Evolutionary conservation across 2,888 invertebrate species (phyloP).

Genomic region (Latheticus oryzae): DNA sequence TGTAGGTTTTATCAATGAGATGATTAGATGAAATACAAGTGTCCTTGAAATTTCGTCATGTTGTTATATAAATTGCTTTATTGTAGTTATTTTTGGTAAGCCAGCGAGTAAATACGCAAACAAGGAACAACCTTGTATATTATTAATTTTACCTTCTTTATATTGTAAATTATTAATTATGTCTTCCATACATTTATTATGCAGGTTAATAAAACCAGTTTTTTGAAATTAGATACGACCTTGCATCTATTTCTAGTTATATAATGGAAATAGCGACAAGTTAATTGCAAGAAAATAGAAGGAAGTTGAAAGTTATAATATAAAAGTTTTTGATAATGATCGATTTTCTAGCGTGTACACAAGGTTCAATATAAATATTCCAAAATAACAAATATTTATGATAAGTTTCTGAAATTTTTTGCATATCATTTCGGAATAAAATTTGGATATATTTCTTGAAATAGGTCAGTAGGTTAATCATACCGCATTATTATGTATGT

Average conservation of each 20-base stretch:
- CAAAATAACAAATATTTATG: slow-evolving; percentile 11
- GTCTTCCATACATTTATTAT: not conserved
- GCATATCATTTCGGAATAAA: slow-evolving; percentile 3
- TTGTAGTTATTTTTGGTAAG: too few relatives aligned
- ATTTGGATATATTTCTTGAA: slow-evolving; percentile 2
- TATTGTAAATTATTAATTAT: too few relatives aligned
- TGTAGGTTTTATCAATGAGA: slow-evolving; percentile 2
- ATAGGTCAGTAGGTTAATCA: slow-evolving; percentile 11
- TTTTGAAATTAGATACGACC: slow-evolving; percentile 11
- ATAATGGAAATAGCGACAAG: too few relatives aligned
- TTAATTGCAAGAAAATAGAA: too few relatives aligned
- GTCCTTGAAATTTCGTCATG: slow-evolving; percentile 23
- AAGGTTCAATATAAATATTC: too few relatives aligned
- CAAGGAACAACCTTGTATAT: slow-evolving; percentile 16
- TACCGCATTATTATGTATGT: too few relatives aligned
- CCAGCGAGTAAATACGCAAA: too few relatives aligned
- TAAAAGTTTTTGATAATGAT: too few relatives aligned
- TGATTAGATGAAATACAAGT: too few relatives aligned
- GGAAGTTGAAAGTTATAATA: too few relatives aligned
- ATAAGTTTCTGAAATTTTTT: too few relatives aligned
- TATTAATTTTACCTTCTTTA: slow-evolving; percentile 19
- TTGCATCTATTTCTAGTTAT: slow-evolving; percentile 12
- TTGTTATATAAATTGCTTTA: slow-evolving; percentile 23
- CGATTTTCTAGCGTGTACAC: slow-evolving; percentile 10
- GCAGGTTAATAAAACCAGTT: slow-evolving; percentile 3